Evolutionary conservation across 1,140 invertebrate genomes (phyloP).

Genomic region (Aphaenogaster rudis): DNA sequence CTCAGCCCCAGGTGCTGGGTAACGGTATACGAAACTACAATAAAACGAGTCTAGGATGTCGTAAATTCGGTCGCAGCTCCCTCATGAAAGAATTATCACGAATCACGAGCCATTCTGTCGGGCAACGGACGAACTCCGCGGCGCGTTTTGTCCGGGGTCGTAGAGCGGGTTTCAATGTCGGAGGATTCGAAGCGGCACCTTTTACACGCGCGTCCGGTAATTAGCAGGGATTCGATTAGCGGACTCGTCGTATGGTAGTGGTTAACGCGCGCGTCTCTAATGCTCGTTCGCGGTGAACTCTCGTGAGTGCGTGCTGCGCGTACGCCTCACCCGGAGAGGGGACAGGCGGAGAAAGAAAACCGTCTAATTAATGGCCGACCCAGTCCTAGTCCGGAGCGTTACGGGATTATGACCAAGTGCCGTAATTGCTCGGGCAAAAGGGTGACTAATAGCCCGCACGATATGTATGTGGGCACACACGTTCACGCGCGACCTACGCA

Average conservation of each 20-base stretch:
- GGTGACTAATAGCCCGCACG: constrained; percentile 71
- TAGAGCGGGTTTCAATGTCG: constrained; percentile 44
- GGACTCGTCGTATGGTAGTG: neutral
- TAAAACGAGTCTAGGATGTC: constrained; percentile 37
- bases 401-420: constrained; percentile 67
- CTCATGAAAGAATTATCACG: constrained; percentile 49
- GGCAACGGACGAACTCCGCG: neutral
- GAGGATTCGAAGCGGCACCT: constrained; percentile 36
- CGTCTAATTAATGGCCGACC: constrained; percentile 64
- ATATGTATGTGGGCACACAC: constrained; percentile 8
- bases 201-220: constrained; percentile 54
- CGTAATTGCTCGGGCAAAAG: constrained; percentile 71
- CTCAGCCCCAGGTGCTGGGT: neutral
- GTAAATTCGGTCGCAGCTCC: constrained; percentile 38
- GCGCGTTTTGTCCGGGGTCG: neutral
- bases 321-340: neutral
- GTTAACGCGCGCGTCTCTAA: constrained; percentile 21
- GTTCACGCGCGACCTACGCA: neutral
- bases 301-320: constrained; percentile 10
- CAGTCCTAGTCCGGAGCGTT: constrained; percentile 60
- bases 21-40: constrained; percentile 52
- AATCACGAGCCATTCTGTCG: constrained; percentile 40
- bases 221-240: constrained; percentile 60
- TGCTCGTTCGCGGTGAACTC: constrained; percentile 18
- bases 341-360: constrained; percentile 46